These are phyloP conservation scores for Medauroidea extradentata DNA, from an alignment of 1,140 invertebrate genomes.

Conservation along the genomic window DNA sequence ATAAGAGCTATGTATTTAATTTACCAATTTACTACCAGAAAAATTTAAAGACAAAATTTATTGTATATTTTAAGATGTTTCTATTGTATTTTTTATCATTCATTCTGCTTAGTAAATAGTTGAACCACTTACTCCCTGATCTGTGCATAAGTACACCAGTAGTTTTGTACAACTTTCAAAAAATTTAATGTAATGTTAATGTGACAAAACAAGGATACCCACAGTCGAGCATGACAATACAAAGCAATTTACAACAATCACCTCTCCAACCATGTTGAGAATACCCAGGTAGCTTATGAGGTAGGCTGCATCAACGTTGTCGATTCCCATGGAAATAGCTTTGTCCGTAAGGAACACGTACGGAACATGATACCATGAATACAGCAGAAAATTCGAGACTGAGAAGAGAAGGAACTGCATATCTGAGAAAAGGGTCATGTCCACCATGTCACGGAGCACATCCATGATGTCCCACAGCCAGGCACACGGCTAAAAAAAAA, in stretches of 20 bases:
- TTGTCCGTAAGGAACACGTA: slow-evolving; percentile 81
- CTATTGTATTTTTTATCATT: too few relatives aligned
- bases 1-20: too few relatives aligned
- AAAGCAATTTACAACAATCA: slow-evolving; percentile 44
- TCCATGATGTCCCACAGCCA: slow-evolving; percentile 73
- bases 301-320: slow-evolving; percentile 67
- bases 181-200: too few relatives aligned
- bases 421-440: slow-evolving; percentile 73
- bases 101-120: too few relatives aligned
- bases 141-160: too few relatives aligned
- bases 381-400: slow-evolving; percentile 78
- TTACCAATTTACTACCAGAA: too few relatives aligned
- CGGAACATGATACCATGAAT: slow-evolving; percentile 85
- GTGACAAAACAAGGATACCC: too few relatives aligned
- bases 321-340: slow-evolving; percentile 65
- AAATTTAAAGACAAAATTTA: too few relatives aligned
- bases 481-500: slow-evolving; percentile 68
- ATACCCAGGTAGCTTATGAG: slow-evolving; percentile 84
- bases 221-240: too few relatives aligned
- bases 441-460: slow-evolving; percentile 68
- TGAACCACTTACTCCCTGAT: too few relatives aligned
- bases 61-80: too few relatives aligned
- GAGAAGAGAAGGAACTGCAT: slow-evolving; percentile 73
- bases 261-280: slow-evolving; percentile 80
- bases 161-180: too few relatives aligned